Evolutionary conservation across 2,888 invertebrate species (phyloP), one percentile per base, ranked within the genome.

Genomic region (Acronicta aceris): DNA sequence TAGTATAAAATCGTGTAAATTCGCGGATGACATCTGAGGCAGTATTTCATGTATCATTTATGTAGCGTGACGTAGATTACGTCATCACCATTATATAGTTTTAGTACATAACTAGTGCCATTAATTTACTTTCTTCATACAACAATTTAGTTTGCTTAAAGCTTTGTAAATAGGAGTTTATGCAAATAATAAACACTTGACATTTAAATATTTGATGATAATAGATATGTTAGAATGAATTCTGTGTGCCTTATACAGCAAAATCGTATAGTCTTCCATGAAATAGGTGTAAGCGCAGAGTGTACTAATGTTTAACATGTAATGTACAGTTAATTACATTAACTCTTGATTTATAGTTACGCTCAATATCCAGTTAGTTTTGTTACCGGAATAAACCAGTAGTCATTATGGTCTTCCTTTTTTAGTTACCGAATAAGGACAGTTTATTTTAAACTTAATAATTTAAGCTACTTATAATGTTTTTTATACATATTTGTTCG

Each of bases 261-360:
- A 92, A 92, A 91, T 94, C 92, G 72, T 88, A 79, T 86, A 82
- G 93, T 94, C 94, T 94, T 94, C 94, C 94, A 86, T 79, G 76
- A 59, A 12, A n/a, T 77, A 67, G 47, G 36, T 42, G 16, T 61
- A 65, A 65, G 63, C 53, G 53, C 42, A 53, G 57, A 65, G 56
- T 59, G 57, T 62, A 48, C 27, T 43, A 56, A 61, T 64, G 42
- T 61, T 57, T 68, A 51, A 67, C 57, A 55, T 76, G 38, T 73
- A 48, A 57, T 54, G 42, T 49, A 42, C 57, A 50, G 49, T 59
- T 70, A 55, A 57, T 65, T 58, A 47, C 48, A 65, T 65, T 73
- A 61, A 60, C 62, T 66, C 65, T 71, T 50, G 43, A 47, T 43
- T 25, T 49, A 57, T 61, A 51, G 42, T 55, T 76, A 73, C 77